Percentiles rank a stretch among this genome's conserved stretches.
These are phyloP conservation scores for Trichogramma dendrolimi DNA, from an alignment of 2,888 invertebrate species.

Conservation along the genomic window DNA sequence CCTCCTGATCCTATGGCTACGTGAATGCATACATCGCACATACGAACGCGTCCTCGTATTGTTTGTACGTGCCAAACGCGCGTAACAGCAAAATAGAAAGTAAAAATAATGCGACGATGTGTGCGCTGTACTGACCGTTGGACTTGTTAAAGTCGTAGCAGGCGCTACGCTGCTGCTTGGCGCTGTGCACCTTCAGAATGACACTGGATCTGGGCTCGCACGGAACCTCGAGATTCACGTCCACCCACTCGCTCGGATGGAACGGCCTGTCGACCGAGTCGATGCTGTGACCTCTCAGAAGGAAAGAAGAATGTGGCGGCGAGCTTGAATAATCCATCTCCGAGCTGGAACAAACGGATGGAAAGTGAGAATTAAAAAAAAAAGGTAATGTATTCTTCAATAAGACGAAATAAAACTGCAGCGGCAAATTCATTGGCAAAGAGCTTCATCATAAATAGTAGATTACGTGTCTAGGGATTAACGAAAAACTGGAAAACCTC, in stretches of 20 bases:
- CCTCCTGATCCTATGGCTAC: too few relatives aligned
- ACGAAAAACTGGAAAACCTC: too few relatives aligned
- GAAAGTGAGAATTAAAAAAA: slow-evolving; percentile 11
- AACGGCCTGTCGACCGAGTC: slow-evolving; percentile 50
- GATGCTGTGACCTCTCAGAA: slow-evolving; percentile 45
- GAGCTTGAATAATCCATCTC: slow-evolving; percentile 50
- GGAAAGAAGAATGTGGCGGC: slow-evolving; percentile 43
- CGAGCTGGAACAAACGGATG: slow-evolving; percentile 36
- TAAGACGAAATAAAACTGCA: too few relatives aligned
- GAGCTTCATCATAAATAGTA: too few relatives aligned
- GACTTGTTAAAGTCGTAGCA: slow-evolving; percentile 23
- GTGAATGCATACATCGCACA: too few relatives aligned
- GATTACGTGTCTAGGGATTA: too few relatives aligned
- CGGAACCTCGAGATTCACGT: slow-evolving; percentile 56
- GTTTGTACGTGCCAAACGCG: too few relatives aligned
- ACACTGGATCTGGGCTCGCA: slow-evolving; percentile 47
- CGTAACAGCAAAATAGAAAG: too few relatives aligned
- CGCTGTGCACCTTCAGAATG: slow-evolving; percentile 39
- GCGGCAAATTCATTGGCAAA: too few relatives aligned
- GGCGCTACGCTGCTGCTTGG: slow-evolving; percentile 35
- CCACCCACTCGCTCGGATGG: slow-evolving; percentile 57
- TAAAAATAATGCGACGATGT: neutral
- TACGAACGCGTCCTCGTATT: too few relatives aligned
- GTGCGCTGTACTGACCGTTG: slow-evolving; percentile 34
- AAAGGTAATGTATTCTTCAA: too few relatives aligned